These are phyloP conservation scores for Rhabdornis inornatus DNA, from an alignment of 2,113 vertebrate genomes.

Conservation along the genomic window DNA sequence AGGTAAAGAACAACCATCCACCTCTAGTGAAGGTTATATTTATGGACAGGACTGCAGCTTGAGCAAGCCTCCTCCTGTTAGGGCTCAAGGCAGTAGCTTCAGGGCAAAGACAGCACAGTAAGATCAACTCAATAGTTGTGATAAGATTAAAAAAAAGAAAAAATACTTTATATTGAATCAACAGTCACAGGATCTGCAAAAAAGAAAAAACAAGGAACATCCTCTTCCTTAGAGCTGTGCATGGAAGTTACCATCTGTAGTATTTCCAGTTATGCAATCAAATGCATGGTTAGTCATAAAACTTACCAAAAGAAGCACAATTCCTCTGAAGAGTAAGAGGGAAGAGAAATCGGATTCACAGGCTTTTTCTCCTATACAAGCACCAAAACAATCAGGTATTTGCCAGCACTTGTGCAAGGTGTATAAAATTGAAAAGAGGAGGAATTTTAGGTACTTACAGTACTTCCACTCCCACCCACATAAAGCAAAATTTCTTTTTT, in stretches of 20 bases:
- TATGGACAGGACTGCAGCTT: background rate
- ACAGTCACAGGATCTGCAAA: background rate
- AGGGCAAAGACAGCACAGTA: background rate
- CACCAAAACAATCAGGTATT: background rate
- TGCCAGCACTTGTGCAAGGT: rapidly evolving
- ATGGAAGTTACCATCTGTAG: background rate
- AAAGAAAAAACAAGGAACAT: background rate
- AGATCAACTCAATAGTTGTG: background rate
- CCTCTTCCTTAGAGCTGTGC: background rate
- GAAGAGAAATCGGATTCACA: background rate
- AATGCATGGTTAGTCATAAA: background rate
- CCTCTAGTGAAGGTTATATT: background rate
- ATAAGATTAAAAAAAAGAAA: background rate
- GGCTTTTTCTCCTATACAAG: background rate
- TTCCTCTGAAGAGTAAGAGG: background rate
- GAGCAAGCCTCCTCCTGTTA: background rate
- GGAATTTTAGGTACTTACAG: background rate
- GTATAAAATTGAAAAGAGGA: background rate
- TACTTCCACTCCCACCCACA: background rate
- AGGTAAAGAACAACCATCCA: background rate
- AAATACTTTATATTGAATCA: background rate
- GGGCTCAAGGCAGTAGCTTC: background rate
- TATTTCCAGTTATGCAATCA: background rate
- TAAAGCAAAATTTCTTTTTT: background rate
- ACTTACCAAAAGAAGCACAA: background rate